phyloP scores from a whole-genome alignment of 2,888 invertebrate species.

The Papilio demoleus region DNA sequence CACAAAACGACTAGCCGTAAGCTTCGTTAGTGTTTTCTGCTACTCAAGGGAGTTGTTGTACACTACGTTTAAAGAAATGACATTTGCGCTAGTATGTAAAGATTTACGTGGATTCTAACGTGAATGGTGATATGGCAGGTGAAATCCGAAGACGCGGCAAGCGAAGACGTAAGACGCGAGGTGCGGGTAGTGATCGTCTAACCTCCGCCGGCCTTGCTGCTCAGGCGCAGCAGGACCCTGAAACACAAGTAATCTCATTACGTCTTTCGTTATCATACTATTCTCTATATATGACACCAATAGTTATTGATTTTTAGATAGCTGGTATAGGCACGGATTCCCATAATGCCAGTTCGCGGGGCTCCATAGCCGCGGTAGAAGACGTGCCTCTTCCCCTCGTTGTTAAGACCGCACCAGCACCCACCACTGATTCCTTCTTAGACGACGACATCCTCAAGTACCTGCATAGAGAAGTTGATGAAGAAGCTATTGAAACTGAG shows the following conservation, averaged over 20 bases:
- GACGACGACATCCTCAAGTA: slow-evolving; percentile 86
- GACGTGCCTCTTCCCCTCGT: slow-evolving; percentile 64
- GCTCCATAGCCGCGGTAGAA: slow-evolving; percentile 81
- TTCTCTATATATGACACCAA: no score
- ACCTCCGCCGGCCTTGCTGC: slow-evolving; percentile 78
- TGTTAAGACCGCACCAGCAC: slow-evolving; percentile 56
- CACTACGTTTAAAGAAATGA: not conserved
- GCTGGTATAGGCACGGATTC: slow-evolving; percentile 86
- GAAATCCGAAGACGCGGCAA: slow-evolving; percentile 83
- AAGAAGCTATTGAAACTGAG: slow-evolving; percentile 87
- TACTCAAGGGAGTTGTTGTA: no score
- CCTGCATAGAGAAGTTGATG: slow-evolving; percentile 86
- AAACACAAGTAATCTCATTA: slow-evolving; percentile 82
- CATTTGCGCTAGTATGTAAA: not conserved
- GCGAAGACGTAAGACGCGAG: slow-evolving; percentile 81
- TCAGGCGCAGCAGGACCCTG: slow-evolving; percentile 85
- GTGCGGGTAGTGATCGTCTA: slow-evolving; percentile 75
- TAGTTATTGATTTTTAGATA: slow-evolving; percentile 75
- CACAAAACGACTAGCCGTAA: no score
- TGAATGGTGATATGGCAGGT: slow-evolving; percentile 46
- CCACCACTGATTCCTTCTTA: slow-evolving; percentile 77
- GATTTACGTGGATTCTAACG: not conserved
- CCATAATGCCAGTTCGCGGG: slow-evolving; percentile 86
- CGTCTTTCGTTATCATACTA: not conserved
- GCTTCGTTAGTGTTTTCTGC: no score